phyloP scores from a whole-genome alignment of 2,797 vertebrate species.

The Phoeniculus purpureus region DNA sequence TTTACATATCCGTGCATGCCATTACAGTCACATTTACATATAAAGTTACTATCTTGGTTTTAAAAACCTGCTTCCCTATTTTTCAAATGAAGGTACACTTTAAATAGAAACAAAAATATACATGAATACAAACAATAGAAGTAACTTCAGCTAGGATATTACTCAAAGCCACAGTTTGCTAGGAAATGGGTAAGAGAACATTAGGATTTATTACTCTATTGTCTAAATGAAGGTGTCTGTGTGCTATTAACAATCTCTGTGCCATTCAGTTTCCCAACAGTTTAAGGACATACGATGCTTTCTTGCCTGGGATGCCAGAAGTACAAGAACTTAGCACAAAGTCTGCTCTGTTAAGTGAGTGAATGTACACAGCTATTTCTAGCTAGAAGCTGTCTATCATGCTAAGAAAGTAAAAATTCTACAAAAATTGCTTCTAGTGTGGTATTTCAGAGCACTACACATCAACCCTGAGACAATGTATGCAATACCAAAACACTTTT shows the following conservation, averaged over 20 bases:
- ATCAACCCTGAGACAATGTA: background rate
- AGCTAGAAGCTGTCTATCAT: background rate
- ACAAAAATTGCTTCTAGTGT: background rate
- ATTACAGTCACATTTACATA: background rate
- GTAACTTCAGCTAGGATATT: background rate
- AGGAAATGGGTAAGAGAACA: background rate
- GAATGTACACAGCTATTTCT: background rate
- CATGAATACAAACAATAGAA: background rate
- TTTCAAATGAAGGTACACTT: background rate
- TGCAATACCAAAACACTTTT: background rate
- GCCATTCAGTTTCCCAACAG: background rate
- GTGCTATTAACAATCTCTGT: background rate
- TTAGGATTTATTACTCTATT: conserved; percentile 27
- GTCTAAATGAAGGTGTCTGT: conserved; percentile 1
- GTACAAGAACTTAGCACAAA: background rate
- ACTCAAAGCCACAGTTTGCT: background rate
- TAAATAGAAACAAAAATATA: background rate
- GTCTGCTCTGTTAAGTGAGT: background rate
- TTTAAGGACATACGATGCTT: background rate
- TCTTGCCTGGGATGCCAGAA: background rate
- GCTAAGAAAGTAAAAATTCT: background rate
- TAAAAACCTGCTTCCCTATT: background rate
- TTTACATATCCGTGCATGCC: background rate
- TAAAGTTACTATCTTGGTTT: background rate
- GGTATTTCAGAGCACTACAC: background rate